Evolutionary conservation across 2,797 vertebrate species (phyloP).

Genomic region (Hyperoplus immaculatus): DNA sequence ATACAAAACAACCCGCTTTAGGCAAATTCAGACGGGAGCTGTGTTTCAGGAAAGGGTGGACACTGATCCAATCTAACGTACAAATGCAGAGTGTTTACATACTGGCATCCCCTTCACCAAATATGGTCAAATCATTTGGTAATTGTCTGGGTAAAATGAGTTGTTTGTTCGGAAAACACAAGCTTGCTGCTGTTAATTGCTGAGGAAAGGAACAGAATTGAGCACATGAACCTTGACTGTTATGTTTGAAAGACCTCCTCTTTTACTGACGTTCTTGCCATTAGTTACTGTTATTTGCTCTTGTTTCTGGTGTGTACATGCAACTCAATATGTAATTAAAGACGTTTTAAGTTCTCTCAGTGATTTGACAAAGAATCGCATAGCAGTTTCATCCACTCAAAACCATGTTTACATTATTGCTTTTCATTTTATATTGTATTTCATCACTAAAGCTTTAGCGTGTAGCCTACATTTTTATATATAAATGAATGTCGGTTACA

Average conservation of each 20-base stretch:
- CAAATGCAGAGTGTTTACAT: slow-evolving; percentile 70
- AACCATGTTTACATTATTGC: too few species aligned
- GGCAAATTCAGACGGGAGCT: slow-evolving; percentile 11
- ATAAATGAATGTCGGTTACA: too few species aligned
- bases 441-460: too few species aligned
- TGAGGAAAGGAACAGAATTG: slow-evolving; percentile 54
- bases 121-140: slow-evolving; percentile 67
- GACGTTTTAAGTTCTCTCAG: neutral
- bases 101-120: slow-evolving; percentile 68
- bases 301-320: neutral
- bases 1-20: neutral
- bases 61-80: slow-evolving; percentile 58
- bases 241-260: slow-evolving; percentile 23
- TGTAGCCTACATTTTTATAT: too few species aligned
- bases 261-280: neutral
- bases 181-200: slow-evolving; percentile 29
- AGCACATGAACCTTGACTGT: slow-evolving; percentile 17
- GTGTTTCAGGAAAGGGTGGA: slow-evolving; percentile 74
- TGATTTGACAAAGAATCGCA: neutral
- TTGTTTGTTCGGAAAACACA: slow-evolving; percentile 41
- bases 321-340: neutral
- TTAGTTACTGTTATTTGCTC: neutral
- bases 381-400: too few species aligned
- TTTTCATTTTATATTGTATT: too few species aligned
- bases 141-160: slow-evolving; percentile 57